Conservation (phyloP, 2,113 vertebrate genomes). For the Madoqua kirkii region DNA sequence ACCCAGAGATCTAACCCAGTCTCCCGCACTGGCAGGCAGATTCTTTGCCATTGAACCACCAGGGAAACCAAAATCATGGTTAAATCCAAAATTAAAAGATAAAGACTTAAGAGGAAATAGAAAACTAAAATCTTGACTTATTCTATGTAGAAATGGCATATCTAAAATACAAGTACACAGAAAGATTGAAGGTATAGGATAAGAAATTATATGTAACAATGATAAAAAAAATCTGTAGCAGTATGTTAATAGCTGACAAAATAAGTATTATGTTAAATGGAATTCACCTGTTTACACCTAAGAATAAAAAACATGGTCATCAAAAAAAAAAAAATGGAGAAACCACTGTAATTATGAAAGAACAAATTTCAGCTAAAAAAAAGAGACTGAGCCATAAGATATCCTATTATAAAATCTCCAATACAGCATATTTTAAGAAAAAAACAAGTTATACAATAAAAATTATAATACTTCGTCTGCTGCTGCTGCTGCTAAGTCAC, state of each 20-base stretch:
- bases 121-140: background rate
- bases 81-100: background rate
- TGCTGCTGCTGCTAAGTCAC: background rate
- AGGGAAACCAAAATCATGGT: background rate
- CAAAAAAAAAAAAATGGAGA: background rate
- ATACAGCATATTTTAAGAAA: background rate
- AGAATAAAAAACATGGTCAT: background rate
- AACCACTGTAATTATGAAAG: background rate
- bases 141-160: background rate
- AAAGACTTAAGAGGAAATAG: background rate
- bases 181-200: background rate
- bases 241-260: background rate
- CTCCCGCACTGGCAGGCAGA: background rate
- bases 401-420: background rate
- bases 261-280: background rate
- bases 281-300: background rate
- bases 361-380: background rate
- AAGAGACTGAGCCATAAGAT: background rate
- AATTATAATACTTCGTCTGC: background rate
- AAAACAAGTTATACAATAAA: background rate
- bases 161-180: background rate
- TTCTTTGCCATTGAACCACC: background rate
- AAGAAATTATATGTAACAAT: no score
- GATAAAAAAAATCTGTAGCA: background rate
- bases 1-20: background rate